These are phyloP conservation scores for Cyphomyrus discorhynchus DNA, from an alignment of 2,113 vertebrate genomes.

Conservation along the genomic window DNA sequence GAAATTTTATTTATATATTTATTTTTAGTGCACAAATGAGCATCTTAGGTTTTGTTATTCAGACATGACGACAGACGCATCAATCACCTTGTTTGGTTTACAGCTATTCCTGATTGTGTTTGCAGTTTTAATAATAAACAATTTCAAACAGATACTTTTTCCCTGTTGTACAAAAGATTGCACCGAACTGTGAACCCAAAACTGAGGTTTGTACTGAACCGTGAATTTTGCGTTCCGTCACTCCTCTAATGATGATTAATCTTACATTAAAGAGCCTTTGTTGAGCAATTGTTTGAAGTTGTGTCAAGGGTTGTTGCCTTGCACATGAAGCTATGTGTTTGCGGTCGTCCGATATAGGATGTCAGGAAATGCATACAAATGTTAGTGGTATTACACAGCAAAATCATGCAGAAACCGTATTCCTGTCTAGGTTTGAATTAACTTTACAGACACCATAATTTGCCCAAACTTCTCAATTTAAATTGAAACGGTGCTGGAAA, in stretches of 20 bases:
- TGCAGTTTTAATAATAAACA: neutral
- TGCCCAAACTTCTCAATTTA: neutral
- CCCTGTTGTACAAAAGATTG: neutral
- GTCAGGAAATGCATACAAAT: neutral
- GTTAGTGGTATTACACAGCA: neutral
- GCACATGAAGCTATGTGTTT: neutral
- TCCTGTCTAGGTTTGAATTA: neutral
- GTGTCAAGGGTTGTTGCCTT: neutral
- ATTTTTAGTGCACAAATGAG: neutral
- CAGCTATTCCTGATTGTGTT: neutral
- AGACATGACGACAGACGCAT: neutral
- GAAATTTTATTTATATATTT: neutral
- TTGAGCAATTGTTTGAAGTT: neutral
- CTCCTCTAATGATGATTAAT: neutral
- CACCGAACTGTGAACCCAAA: neutral
- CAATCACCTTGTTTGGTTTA: neutral
- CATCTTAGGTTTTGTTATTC: neutral
- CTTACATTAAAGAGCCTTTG: neutral
- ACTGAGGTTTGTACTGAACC: neutral
- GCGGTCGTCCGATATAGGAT: neutral
- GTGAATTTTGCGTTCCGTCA: neutral
- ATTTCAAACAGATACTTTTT: neutral
- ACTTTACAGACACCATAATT: neutral
- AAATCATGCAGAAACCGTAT: neutral
- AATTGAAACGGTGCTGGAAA: neutral